These are phyloP conservation scores for Electrophaes corylata DNA, from an alignment of 2,888 invertebrate species.

Conservation along the genomic window DNA sequence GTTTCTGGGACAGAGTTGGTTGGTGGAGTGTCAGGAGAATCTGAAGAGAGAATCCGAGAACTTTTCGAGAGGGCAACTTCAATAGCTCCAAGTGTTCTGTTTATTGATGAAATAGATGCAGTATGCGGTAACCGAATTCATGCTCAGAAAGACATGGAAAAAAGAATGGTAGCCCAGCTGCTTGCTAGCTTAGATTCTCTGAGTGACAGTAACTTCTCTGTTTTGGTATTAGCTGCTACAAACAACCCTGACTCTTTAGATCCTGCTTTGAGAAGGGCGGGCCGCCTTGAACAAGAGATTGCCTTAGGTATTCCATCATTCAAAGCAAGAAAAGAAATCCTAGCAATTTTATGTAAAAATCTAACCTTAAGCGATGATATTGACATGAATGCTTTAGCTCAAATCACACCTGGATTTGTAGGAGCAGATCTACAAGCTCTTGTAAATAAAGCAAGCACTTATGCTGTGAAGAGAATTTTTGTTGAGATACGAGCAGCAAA, in stretches of 20 bases:
- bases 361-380: slow-evolving; percentile 88
- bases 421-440: slow-evolving; percentile 96
- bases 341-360: slow-evolving; percentile 88
- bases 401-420: slow-evolving; percentile 97
- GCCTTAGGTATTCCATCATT: slow-evolving; percentile 96
- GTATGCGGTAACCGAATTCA: slow-evolving; percentile 95
- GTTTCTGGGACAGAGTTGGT: slow-evolving; percentile 96
- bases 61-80: slow-evolving; percentile 93
- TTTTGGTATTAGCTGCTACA: slow-evolving; percentile 97
- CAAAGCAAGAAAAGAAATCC: slow-evolving; percentile 91
- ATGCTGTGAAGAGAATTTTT: slow-evolving; percentile 89
- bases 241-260: slow-evolving; percentile 96
- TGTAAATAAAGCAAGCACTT: slow-evolving; percentile 93
- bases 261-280: slow-evolving; percentile 95
- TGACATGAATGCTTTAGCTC: slow-evolving; percentile 89
- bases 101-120: slow-evolving; percentile 99
- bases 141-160: slow-evolving; percentile 98
- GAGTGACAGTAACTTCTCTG: slow-evolving; percentile 82
- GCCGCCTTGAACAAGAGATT: slow-evolving; percentile 97
- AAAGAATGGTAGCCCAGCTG: slow-evolving; percentile 96
- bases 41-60: slow-evolving; percentile 95
- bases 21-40: slow-evolving; percentile 97
- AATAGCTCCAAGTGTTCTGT: slow-evolving; percentile 92
- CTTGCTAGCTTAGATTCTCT: slow-evolving; percentile 94
- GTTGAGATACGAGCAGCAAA: slow-evolving; percentile 60